phyloP scores from a whole-genome alignment of 2,113 vertebrate genomes.

The Aramus guarauna region DNA sequence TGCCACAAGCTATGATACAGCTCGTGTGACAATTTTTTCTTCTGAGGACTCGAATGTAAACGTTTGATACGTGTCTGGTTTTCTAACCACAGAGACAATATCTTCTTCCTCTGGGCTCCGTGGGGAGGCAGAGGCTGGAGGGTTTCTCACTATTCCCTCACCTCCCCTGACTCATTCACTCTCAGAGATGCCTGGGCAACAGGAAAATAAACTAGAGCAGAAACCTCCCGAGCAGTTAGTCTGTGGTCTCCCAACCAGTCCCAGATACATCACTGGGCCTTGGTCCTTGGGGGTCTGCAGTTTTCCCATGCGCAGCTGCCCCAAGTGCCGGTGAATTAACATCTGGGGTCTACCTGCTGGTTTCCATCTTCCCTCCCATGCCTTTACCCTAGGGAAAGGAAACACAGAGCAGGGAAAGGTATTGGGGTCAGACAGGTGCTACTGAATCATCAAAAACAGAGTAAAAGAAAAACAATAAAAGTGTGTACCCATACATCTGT shows the following conservation, averaged over 20 bases:
- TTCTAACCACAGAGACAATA: slow-evolving; percentile 59
- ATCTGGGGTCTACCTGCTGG: background rate
- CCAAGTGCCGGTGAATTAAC: background rate
- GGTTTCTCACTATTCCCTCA: slow-evolving; percentile 1
- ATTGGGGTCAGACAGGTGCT: background rate
- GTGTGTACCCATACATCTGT: background rate
- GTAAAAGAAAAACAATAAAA: slow-evolving; percentile 1
- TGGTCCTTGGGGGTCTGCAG: background rate
- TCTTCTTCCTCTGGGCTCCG: slow-evolving; percentile 25
- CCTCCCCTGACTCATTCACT: background rate
- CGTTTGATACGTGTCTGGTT: slow-evolving; percentile 20
- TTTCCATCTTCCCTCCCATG: background rate
- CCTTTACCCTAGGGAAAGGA: background rate
- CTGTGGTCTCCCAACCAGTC: background rate
- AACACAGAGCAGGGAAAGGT: fast-evolving
- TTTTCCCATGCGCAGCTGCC: background rate
- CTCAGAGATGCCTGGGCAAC: background rate
- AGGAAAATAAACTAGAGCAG: background rate
- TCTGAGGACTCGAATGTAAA: background rate
- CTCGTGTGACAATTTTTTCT: slow-evolving; percentile 7
- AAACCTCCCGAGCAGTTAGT: background rate
- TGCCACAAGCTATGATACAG: background rate
- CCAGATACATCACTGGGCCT: fast-evolving
- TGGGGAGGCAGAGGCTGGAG: background rate
- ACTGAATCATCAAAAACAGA: slow-evolving; percentile 3